Base-by-base conservation (phyloP, 2,113 vertebrate species). In the Sigmodon hispidus region DNA sequence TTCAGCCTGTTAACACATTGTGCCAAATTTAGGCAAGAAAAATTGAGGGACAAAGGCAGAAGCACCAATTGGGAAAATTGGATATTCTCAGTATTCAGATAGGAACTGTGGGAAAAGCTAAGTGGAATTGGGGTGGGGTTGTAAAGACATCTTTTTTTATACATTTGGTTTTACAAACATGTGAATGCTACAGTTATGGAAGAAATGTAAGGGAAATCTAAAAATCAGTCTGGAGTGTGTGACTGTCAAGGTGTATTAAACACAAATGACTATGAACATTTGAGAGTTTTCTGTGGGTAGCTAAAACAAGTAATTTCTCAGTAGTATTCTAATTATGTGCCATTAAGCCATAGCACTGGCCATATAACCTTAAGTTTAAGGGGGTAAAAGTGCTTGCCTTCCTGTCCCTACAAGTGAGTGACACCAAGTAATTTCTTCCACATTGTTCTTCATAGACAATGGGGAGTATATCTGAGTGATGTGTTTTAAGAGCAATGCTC, bases 141-240 rank as follows among this genome's bases (percentile, higher is more conserved):
- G n/a, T 59, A 40, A 75, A 75, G n/a, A 45, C n/a, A 75, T 10
- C 45, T 52, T 80, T 52, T 80, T 81, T 89, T 59, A 50, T 8
- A 72, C 19, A 75, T 4, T 13, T 75, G 16, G 48, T 52, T 80
- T 96, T 80, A 93, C 17, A 85, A 70, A 43, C 7, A 26, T 87
- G 15, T 50, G 48, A 77, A 70, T 94, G 17, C 69, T 45, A 61
- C 36, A 85, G 3, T 55, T 81, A 79, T 52, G 31, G 9, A 70
- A 91, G 69, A 31, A 89, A 91, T 90, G 69, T 6, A 89, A 75
- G 43, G n/a, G 63, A 63, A 84, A 84, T 43, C 7, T 61, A 29
- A 1, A 1, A 61, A 43, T 19, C 26, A 19, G 26, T 45, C 29
- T 45, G 26, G 26, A 17, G 12, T 31, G 22, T 26, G 7, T 31